These are phyloP conservation scores for Patella depressa DNA, from an alignment of 2,888 invertebrate genomes.

Conservation along the genomic window DNA sequence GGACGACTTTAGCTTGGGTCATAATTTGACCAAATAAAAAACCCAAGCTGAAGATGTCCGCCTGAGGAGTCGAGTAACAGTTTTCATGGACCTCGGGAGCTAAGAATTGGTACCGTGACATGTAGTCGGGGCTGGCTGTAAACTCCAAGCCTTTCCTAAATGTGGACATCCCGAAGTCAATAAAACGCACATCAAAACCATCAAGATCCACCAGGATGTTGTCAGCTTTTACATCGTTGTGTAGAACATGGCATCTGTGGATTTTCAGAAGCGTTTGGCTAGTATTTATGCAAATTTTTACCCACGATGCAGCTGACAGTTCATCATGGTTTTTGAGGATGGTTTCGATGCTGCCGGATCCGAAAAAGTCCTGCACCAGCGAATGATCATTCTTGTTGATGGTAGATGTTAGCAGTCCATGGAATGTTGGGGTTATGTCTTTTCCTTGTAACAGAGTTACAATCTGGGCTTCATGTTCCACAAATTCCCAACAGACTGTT, in stretches of 20 bases:
- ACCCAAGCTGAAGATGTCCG: slow-evolving; percentile 36
- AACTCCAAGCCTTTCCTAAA: slow-evolving; percentile 37
- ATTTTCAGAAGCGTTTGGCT: slow-evolving; percentile 11
- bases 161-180: slow-evolving; percentile 39
- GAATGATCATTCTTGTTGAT: slow-evolving; percentile 31
- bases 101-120: slow-evolving; percentile 37
- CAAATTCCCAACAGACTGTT: slow-evolving; percentile 31
- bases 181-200: slow-evolving; percentile 27
- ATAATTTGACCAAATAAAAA: slow-evolving; percentile 29
- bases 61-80: slow-evolving; percentile 27
- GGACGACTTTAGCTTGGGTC: neutral
- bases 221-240: slow-evolving; percentile 37
- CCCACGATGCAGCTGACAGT: neutral
- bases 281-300: neutral
- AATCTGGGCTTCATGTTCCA: slow-evolving; percentile 38
- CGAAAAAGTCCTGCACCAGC: slow-evolving; percentile 38
- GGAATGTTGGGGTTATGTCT: slow-evolving; percentile 36
- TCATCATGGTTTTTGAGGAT: neutral
- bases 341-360: slow-evolving; percentile 22
- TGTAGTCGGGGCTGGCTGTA: slow-evolving; percentile 31
- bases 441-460: slow-evolving; percentile 34
- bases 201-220: neutral
- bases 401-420: slow-evolving; percentile 24
- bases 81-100: slow-evolving; percentile 35
- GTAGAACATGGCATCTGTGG: slow-evolving; percentile 34